Conservation (phyloP, 2,888 invertebrate genomes). For the Plagiodera versicolora region DNA sequence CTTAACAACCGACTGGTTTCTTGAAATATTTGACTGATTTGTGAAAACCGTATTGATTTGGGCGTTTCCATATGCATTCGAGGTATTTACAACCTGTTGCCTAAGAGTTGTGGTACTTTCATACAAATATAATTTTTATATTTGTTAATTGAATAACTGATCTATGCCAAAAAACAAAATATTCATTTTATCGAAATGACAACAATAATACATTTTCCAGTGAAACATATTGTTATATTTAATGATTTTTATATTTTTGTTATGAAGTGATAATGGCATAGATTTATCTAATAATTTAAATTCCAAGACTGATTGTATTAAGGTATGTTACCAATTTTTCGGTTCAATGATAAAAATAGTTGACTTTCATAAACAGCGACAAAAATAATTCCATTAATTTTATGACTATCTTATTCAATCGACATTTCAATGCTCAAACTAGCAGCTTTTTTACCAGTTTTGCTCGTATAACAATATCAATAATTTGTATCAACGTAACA, state of each 20-base stretch:
- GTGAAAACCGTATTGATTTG: background rate
- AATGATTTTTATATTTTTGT: too few relatives aligned
- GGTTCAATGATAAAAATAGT: background rate
- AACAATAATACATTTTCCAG: too few relatives aligned
- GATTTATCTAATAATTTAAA: slow-evolving; percentile 15
- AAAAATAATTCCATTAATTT: slow-evolving; percentile 1
- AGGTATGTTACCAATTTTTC: slow-evolving; percentile 33
- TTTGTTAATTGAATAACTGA: background rate
- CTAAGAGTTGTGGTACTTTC: background rate
- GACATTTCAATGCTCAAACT: background rate
- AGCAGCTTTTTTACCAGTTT: background rate
- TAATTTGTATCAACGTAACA: background rate
- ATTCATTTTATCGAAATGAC: background rate
- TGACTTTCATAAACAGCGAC: background rate
- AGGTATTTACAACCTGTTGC: background rate
- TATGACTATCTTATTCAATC: background rate
- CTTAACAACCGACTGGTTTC: background rate
- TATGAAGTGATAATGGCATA: background rate
- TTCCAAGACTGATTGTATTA: slow-evolving; percentile 38
- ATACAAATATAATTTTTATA: background rate
- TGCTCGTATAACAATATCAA: background rate
- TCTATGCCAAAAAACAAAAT: background rate
- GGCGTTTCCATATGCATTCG: background rate
- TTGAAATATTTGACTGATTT: background rate
- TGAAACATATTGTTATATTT: too few relatives aligned